Evolutionary conservation across 2,797 vertebrate species (phyloP), one percentile per base, ranked within the genome.

Genomic region (Premnoplex brunnescens): DNA sequence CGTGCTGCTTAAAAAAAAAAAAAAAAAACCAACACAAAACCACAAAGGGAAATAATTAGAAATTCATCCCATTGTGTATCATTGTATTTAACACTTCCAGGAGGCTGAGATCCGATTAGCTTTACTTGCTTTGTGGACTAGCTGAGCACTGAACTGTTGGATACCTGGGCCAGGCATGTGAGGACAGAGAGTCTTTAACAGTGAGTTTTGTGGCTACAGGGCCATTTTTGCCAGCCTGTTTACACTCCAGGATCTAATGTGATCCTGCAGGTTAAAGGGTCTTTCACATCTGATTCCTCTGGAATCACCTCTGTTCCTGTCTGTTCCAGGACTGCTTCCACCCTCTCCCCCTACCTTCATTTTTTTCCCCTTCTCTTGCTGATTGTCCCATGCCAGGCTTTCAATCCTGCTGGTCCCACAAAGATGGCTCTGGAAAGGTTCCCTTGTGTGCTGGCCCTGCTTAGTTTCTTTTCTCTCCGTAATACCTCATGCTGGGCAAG

Each of bases 121-220:
- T 77, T 78, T 73, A 26, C 11, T 44, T 71, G 30, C 17, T 56
- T 83, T 72, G 36, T 34, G 49, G 60, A 60, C 56, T 51, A 54
- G 27, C 6, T 72, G 54, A 64, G 23, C 43, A 85, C 21, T 49
- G 59, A 87, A 27, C 2, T 44, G 3, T 24, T 12, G 37, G 75
- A 43, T 22, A 55, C 7, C 24, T 37, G 34, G 36, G 39, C 22
- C 36, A 44, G 68, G 37, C 18, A 54, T 0, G 1, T 0, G 1
- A 75, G 11, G 30, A 9, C 37, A 51, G 59, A 28, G 16, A n/a
- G 48, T 39, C 26, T 78, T 91, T 59, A 52, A 14, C 13, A 16
- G 10, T 10, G 14, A 18, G 7, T 36, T 73, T 48, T 39, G 17
- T 69, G 46, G 27, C 26, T 60, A 18, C 10, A 8, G 13, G 26